Evolutionary conservation across 2,888 invertebrate genomes (phyloP).

Genomic region (Pegoplata infirma): DNA sequence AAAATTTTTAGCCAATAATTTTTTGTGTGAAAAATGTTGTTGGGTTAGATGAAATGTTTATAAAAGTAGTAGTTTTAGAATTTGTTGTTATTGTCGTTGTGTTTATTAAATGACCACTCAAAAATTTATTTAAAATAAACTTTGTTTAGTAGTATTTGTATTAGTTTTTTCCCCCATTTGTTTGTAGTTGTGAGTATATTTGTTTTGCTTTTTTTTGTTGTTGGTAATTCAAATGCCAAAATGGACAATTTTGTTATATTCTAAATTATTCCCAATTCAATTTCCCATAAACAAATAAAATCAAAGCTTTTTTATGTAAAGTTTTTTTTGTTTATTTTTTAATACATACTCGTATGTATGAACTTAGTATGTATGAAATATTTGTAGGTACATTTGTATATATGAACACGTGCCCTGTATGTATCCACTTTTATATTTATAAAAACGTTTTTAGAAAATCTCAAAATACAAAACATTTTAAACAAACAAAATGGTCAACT

Average conservation of each 20-base stretch:
- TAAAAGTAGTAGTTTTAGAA: slow-evolving; percentile 22
- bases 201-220: neutral
- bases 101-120: slow-evolving; percentile 55
- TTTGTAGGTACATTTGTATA: neutral
- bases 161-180: neutral
- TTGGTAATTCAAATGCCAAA: slow-evolving; percentile 34
- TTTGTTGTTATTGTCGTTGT: neutral
- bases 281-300: slow-evolving; percentile 74
- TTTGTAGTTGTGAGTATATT: slow-evolving; percentile 13
- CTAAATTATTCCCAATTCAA: slow-evolving; percentile 72
- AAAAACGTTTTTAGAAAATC: slow-evolving; percentile 48
- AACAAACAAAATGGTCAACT: slow-evolving; percentile 64
- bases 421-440: neutral
- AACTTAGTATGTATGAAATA: neutral
- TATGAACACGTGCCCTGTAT: neutral
- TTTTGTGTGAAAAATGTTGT: no score
- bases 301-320: slow-evolving; percentile 66
- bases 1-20: no score
- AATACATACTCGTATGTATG: neutral
- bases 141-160: slow-evolving; percentile 47
- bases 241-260: slow-evolving; percentile 51
- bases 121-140: slow-evolving; percentile 60
- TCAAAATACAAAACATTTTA: slow-evolving; percentile 56
- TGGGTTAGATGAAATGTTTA: neutral
- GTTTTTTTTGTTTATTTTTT: slow-evolving; percentile 6